phyloP scores from a whole-genome alignment of 35 echinoderm and acorn worm species.

The Heliocidaris tuberculata region DNA sequence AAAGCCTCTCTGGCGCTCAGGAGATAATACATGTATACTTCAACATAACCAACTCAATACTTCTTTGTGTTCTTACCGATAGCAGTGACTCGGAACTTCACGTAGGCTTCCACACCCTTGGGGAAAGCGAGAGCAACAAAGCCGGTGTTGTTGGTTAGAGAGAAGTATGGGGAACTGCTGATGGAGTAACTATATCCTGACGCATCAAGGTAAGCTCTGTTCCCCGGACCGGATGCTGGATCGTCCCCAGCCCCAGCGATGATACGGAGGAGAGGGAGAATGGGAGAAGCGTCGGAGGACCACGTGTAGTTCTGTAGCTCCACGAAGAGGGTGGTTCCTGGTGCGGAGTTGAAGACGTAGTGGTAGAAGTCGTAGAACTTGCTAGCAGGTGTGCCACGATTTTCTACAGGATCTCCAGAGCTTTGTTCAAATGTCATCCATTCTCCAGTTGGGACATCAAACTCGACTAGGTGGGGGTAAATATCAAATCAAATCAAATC shows the following conservation, averaged over 20 bases:
- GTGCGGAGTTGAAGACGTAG: background rate
- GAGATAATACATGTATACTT: no score
- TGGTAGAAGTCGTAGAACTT: background rate
- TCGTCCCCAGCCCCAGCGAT: background rate
- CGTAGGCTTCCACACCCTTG: background rate
- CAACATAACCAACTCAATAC: background rate
- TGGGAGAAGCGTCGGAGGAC: background rate
- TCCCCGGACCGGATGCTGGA: background rate
- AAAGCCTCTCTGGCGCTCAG: no score
- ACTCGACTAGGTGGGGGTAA: background rate
- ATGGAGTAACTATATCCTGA: background rate
- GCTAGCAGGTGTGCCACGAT: background rate
- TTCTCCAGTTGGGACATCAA: background rate
- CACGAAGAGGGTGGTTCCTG: background rate
- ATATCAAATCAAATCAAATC: no score
- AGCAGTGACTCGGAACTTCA: background rate
- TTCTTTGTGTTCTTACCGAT: background rate
- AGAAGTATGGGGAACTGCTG: background rate
- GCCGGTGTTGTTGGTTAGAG: background rate
- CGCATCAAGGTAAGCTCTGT: background rate
- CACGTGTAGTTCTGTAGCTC: background rate
- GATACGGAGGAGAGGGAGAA: background rate
- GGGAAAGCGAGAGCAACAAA: background rate
- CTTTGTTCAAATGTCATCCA: background rate
- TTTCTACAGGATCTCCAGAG: background rate